Base-by-base conservation (phyloP, 2,888 invertebrate species). In the Parnassius mnemosyne region DNA sequence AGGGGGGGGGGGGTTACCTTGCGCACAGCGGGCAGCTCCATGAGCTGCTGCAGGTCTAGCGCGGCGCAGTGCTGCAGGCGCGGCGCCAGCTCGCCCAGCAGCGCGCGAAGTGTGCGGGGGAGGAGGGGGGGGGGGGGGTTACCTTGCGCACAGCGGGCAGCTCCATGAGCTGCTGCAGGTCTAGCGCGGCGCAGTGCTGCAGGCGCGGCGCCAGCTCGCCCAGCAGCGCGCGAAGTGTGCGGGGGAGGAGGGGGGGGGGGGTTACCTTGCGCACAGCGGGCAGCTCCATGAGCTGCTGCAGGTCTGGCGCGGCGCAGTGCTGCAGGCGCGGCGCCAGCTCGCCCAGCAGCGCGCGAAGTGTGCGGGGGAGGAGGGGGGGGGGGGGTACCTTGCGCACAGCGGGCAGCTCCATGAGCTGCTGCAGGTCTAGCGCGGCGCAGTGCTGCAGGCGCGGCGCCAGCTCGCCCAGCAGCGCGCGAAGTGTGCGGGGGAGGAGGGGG, bases 101-200 rank as follows among this genome's bases (percentile, higher is more conserved):
- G 43, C 43, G 43, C 9, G 10, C 43, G 9, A 43, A 10, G 10
- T 10, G 10, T 43, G 43, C 0, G 43, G 43, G 10, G 10, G 10
- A 9, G 10, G 10, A 3, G 43, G 10, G 5, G 1, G 10, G 1
- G 9, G 43, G 44, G 3, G 1, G 9, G 43, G 44, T 0, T 13
- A 54, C 58, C 58, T 58, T 63, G 34, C 50, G 25, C 47, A 99
- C 97, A 20, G 94, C 94, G 1, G 98, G 98, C 69, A 99, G 92
- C 69, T 97, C 96, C 94, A 99, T 94, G 20, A 99, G 92, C 11
- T 95, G 95, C 44, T 95, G 89, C 60, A 99, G 88, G 71, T 98
- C 97, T 0, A 93, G 89, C 10, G 95, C 94, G 63, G 96, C 96
- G 83, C 97, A 97, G 79, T 96, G 94, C 66, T 95, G 94, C 72